Evolutionary conservation across 1,140 invertebrate species (phyloP).

Genomic region (Ips nitidus): DNA sequence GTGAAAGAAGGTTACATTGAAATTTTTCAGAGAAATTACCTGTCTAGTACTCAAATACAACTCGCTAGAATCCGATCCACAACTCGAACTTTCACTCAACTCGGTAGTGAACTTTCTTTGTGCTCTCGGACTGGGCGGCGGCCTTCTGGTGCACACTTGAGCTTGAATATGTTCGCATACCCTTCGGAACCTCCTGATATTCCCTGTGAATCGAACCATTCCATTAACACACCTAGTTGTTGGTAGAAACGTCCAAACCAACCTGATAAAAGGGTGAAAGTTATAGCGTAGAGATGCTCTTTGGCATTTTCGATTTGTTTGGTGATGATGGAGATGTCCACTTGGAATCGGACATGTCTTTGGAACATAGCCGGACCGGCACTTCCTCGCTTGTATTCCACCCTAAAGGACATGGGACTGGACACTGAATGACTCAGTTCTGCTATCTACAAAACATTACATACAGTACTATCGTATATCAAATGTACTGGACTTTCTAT

Average conservation of each 20-base stretch:
- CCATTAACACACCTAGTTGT: not conserved
- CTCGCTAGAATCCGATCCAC: constrained; percentile 81
- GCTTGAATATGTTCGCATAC: constrained; percentile 96
- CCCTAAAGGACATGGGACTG: constrained; percentile 96
- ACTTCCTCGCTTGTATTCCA: constrained; percentile 94
- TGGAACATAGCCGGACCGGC: constrained; percentile 95
- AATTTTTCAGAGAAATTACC: constrained; percentile 32
- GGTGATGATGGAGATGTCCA: constrained; percentile 70
- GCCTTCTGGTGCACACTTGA: constrained; percentile 72
- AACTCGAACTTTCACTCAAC: constrained; percentile 78
- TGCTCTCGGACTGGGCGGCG: constrained; percentile 72
- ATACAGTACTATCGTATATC: constrained; percentile 34
- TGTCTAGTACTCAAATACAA: constrained; percentile 63
- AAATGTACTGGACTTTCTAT: not conserved
- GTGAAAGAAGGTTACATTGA: not conserved
- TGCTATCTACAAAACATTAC: constrained; percentile 73
- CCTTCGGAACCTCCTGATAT: constrained; percentile 89
- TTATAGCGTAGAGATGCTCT: constrained; percentile 89
- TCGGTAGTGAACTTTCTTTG: constrained; percentile 67
- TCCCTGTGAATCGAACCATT: constrained; percentile 59
- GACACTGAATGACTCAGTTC: constrained; percentile 97
- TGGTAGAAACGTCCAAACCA: constrained; percentile 27
- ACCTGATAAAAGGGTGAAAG: constrained; percentile 95
- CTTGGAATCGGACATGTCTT: constrained; percentile 92
- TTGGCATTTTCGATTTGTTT: constrained; percentile 72